Base-by-base conservation (phyloP, 53 echinoderm and acorn worm genomes). In the Luidia sarsii region DNA sequence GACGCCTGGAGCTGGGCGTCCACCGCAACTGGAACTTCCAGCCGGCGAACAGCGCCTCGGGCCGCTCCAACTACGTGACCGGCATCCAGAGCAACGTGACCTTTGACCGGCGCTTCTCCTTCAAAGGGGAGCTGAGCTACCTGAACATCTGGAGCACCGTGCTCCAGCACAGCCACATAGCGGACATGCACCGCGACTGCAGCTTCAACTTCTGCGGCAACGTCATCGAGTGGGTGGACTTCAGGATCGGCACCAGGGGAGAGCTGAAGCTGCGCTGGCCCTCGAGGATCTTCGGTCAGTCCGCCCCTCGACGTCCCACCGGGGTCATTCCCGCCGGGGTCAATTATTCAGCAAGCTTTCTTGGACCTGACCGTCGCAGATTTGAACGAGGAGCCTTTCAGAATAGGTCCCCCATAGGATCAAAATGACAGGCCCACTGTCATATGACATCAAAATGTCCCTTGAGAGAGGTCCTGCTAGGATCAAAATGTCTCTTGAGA, bases 231-330 rank as follows among this genome's bases (percentile, higher is more conserved):
- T 99, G 99, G 99, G 91, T 87, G 11, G 99, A 99, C 63, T 99
- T 99, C 75, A 46, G 99, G 39, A 91, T 87, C 65, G 99, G 99
- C 1, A 99, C 99, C 0, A 68, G 99, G 22, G 99, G 99, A 3
- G 70, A 64, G n/a, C 73, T 89, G 68, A 99, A 94, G 71, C 89
- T 99, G 6, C 67, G 91, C 4, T 99, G 99, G 99, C 99, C 91
- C 7, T 91, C 99, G 0, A 67, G 70, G 55, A 81, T 99, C 38
- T 92, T 95, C 30, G 85, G 94, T 94, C 62, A 81, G 85, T 85
- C 15, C 0, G 7, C 5, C 36, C 1, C 41, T 41, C 11, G 11
- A 41, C 6, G 37, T 48, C 29, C 21, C n/a, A 18, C 73, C 57
- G 30, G 59, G 92, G 95, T 80, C 8, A 28, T 84, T 6, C 92